A percentile compares a stretch with the other conserved stretches of the same genome.
Evolutionary conservation across 1,140 invertebrate species (phyloP).

Genomic region (Aphelenchoides besseyi): DNA sequence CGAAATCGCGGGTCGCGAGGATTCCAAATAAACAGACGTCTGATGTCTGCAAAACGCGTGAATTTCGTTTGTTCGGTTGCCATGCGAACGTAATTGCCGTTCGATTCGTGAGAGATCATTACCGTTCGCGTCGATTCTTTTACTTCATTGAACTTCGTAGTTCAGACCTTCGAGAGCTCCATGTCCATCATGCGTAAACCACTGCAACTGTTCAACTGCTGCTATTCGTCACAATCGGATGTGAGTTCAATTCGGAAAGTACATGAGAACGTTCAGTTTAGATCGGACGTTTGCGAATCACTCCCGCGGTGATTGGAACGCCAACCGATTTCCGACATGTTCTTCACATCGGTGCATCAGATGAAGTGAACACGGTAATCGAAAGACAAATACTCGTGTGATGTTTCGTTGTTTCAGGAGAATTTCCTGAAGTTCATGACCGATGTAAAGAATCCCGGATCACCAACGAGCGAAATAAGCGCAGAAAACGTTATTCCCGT

Average conservation of each 20-base stretch:
- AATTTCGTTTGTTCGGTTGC: too few relatives aligned
- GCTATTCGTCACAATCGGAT: neutral
- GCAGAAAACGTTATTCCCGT: neutral
- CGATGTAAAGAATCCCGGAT: neutral
- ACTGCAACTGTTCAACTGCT: neutral
- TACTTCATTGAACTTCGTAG: too few relatives aligned
- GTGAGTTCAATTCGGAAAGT: neutral
- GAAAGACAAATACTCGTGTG: too few relatives aligned
- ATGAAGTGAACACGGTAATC: neutral
- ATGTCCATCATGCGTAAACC: neutral
- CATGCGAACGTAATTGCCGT: too few relatives aligned
- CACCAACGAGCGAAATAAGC: neutral
- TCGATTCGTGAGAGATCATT: too few relatives aligned
- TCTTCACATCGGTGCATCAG: neutral
- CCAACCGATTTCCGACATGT: conserved; percentile 2
- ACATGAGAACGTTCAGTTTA: neutral
- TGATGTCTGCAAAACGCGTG: too few relatives aligned
- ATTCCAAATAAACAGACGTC: too few relatives aligned
- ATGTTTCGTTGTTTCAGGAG: too few relatives aligned
- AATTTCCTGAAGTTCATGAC: neutral
- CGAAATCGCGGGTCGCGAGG: too few relatives aligned
- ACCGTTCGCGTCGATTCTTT: too few relatives aligned
- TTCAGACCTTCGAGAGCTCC: too few relatives aligned
- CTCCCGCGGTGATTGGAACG: neutral
- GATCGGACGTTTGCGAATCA: neutral